Base-by-base conservation (phyloP, 2,797 vertebrate genomes). In the Neomorphus geoffroyi region DNA sequence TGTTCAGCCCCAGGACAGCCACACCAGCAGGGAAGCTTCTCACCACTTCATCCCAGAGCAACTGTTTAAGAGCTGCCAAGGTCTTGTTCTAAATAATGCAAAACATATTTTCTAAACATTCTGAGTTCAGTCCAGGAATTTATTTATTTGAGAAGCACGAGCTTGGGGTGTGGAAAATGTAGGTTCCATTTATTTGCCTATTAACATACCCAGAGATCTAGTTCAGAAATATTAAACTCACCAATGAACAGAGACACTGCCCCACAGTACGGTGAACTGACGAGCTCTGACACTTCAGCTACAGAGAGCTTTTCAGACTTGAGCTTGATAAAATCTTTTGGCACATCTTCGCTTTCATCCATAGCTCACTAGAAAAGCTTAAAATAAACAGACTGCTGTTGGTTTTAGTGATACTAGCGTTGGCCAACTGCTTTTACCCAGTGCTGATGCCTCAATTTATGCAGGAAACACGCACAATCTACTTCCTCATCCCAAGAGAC, bases 221-320 rank as follows among this genome's bases (percentile, higher is more conserved):
- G n/a, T 5, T 80, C 28, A 69, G 28, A 66, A 72, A 84, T 24
- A 65, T 46, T 48, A 90, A 93, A 97, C 98, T 96, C 95, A 99
- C 99, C 99, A 93, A 99, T 97, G 84, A 99, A 99, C 2, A 99
- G 69, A 46, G 99, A 98, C 30, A 98, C 85, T 30, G 99, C 99
- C 43, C 99, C 99, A 95, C 99, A 99, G 62, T 84, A 97, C 2
- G 98, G 91, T 86, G 98, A 99, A 83, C 97, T 48, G 16, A 99
- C 98, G 10, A 98, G 66, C 12, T 98, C 97, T 17, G 98, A 98
- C 51, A 98, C 98, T 75, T 98, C 97, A 78, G 99, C 98, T 21
- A 98, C 94, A 8, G 98, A 98, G 32, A 99, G 98, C 82, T 98
- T 98, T 96, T 98, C 98, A 69, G 81, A 56, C 50, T 98, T 98